Evolutionary conservation across 1,140 invertebrate genomes (phyloP).

Genomic region (Heliconius himera): DNA sequence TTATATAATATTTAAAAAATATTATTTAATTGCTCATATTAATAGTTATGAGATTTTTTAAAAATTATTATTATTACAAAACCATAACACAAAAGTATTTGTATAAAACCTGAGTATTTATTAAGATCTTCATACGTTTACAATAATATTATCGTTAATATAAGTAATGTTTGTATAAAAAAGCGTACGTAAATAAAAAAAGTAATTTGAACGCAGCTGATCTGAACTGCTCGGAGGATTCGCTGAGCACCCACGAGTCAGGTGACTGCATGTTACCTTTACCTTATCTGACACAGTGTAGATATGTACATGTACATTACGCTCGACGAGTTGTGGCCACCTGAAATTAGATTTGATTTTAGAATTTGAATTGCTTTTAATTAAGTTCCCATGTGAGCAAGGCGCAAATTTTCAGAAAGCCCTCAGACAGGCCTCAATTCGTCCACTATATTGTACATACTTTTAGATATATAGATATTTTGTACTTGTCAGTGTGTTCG

Average conservation of each 20-base stretch:
- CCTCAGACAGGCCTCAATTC: no score
- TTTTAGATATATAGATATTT: conserved; percentile 22
- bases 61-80: not conserved
- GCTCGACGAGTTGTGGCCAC: no score
- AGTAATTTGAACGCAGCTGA: conserved; percentile 83
- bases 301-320: not conserved
- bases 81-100: no score
- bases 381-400: no score
- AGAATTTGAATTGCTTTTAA: no score
- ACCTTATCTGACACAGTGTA: conserved; percentile 39
- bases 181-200: conserved; percentile 38
- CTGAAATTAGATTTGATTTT: no score
- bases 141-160: not conserved
- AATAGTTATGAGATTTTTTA: not conserved
- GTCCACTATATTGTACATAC: no score
- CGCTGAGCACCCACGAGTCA: conserved; percentile 89
- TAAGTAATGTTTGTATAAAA: conserved; percentile 16
- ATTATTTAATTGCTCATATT: no score
- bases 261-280: conserved; percentile 82
- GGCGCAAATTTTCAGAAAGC: no score
- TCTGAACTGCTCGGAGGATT: conserved; percentile 89
- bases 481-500: conserved; percentile 41
- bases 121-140: not conserved
- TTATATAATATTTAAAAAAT: no score
- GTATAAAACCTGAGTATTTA: no score